phyloP scores from a whole-genome alignment of 64 coral and sea anemone genomes.

The Pocillopora verrucosa region DNA sequence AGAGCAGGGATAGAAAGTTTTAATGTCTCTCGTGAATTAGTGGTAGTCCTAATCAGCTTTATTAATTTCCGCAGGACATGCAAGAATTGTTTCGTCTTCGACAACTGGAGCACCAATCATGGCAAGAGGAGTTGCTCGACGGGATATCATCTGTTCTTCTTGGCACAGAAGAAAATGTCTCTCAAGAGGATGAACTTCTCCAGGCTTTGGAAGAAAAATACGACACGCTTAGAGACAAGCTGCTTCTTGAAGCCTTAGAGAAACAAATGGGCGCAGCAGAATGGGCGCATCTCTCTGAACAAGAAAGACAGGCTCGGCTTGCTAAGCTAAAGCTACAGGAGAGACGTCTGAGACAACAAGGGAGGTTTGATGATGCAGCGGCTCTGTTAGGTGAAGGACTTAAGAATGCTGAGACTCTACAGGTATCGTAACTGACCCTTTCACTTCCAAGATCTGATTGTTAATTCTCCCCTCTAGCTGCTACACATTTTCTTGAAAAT shows the following conservation, averaged over 20 bases:
- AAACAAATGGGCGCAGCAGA: conserved; percentile 81
- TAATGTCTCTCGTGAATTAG: not conserved
- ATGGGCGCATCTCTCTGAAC: conserved; percentile 79
- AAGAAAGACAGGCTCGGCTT: conserved; percentile 74
- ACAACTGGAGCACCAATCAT: conserved; percentile 66
- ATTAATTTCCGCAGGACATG: conserved; percentile 50
- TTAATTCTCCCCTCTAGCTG: too few species aligned
- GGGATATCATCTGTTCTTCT: conserved; percentile 89
- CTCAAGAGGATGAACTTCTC: conserved; percentile 89
- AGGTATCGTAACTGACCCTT: conserved; percentile 16
- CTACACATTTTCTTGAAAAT: too few species aligned
- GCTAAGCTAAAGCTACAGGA: conserved; percentile 87
- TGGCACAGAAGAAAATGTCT: conserved; percentile 77
- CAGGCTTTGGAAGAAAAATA: conserved; percentile 95
- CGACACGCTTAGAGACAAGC: conserved; percentile 75
- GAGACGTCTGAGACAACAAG: conserved; percentile 82
- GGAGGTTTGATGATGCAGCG: conserved; percentile 91
- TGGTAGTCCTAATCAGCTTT: not conserved
- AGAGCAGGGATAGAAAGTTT: too few species aligned
- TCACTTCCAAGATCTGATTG: not conserved
- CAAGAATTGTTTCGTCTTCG: conserved; percentile 87
- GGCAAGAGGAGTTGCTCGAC: conserved; percentile 76
- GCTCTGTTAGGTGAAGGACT: conserved; percentile 86
- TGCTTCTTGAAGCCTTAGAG: conserved; percentile 75
- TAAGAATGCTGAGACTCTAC: conserved; percentile 69